Conservation (phyloP, 2,888 invertebrate species). For the Prosopocoilus inquinatus region DNA sequence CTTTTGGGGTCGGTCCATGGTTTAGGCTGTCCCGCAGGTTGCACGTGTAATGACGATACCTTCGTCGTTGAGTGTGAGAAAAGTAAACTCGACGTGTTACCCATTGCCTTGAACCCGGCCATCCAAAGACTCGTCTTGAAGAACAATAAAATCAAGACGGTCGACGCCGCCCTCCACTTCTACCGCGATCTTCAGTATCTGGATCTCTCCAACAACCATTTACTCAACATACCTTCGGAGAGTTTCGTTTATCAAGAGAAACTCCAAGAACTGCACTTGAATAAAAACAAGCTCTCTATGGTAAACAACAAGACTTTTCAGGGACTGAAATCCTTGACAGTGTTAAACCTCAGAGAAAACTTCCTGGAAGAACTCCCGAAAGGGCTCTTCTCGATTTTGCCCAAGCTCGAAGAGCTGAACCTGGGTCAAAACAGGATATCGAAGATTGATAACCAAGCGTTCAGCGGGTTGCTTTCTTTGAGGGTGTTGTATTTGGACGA, state of each 20-base stretch:
- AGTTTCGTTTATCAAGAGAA: conserved; percentile 80
- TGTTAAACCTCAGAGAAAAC: conserved; percentile 78
- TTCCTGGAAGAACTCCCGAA: conserved; percentile 75
- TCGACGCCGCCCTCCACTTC: conserved; percentile 87
- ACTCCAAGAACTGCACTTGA: conserved; percentile 77
- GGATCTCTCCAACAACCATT: conserved; percentile 80
- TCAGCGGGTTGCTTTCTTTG: conserved; percentile 72
- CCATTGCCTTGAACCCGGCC: conserved; percentile 88
- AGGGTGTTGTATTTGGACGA: conserved; percentile 81
- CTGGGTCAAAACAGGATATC: conserved; percentile 83
- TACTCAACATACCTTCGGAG: conserved; percentile 75
- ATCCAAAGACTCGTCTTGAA: conserved; percentile 81
- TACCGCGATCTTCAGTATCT: conserved; percentile 83
- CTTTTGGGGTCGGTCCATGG: conserved; percentile 52
- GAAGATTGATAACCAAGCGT: conserved; percentile 73
- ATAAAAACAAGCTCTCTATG: conserved; percentile 81
- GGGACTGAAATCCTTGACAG: conserved; percentile 73
- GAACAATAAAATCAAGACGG: conserved; percentile 83
- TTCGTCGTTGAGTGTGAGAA: conserved; percentile 83
- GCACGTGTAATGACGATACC: conserved; percentile 87
- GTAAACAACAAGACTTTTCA: conserved; percentile 78
- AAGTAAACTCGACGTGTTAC: conserved; percentile 83
- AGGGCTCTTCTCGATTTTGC: conserved; percentile 71
- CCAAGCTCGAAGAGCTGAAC: conserved; percentile 80
- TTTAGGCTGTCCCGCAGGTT: conserved; percentile 79